phyloP scores from a whole-genome alignment of 2,797 vertebrate genomes.

The Spinus pinus region DNA sequence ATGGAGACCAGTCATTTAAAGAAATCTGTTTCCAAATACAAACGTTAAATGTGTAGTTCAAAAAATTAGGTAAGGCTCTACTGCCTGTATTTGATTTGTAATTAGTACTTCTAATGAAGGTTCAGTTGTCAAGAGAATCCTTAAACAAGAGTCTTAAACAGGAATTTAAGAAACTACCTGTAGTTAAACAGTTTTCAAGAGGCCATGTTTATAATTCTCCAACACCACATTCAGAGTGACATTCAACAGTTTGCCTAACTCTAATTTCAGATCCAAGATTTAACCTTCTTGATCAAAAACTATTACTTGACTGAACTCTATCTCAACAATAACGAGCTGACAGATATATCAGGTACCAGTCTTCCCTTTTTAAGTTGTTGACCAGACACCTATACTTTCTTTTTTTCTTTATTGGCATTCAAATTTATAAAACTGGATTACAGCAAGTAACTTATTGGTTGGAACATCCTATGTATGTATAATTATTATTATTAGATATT shows the following conservation, averaged over 20 bases:
- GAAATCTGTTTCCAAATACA: not conserved
- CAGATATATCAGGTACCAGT: constrained; percentile 78
- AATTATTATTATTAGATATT: not conserved
- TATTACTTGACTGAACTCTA: constrained; percentile 82
- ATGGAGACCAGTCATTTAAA: not conserved
- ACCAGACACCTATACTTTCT: not conserved
- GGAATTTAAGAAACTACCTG: not conserved
- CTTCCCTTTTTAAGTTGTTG: not conserved
- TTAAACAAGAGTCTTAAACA: not conserved
- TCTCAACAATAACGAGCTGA: constrained; percentile 81
- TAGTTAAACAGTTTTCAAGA: not conserved
- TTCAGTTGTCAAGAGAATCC: not conserved
- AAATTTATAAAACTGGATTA: not conserved
- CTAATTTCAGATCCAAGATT: constrained; percentile 76
- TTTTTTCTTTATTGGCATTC: not conserved
- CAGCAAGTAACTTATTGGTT: not conserved
- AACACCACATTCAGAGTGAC: not conserved
- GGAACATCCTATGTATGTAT: not conserved
- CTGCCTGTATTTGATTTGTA: not conserved
- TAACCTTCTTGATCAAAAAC: constrained; percentile 75
- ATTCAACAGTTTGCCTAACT: not conserved
- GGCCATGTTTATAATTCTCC: not conserved
- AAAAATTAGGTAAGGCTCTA: not conserved
- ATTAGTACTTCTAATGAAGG: not conserved
- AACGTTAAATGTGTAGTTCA: not conserved